phyloP scores from a whole-genome alignment of 2,113 vertebrate species.

The Alaudala cheleensis region DNA sequence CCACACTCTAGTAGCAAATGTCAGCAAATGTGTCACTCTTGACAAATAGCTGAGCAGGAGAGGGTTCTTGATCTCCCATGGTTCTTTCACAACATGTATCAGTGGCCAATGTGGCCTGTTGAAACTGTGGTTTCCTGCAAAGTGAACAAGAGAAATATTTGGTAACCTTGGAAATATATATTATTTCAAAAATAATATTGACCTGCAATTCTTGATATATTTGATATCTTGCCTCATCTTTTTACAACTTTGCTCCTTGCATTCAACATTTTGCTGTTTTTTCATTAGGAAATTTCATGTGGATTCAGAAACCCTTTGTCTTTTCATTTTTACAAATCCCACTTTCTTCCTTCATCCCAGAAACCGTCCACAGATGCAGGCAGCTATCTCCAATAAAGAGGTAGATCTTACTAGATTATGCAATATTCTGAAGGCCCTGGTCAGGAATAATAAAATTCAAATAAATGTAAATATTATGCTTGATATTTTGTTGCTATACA shows the following conservation, averaged over 20 bases:
- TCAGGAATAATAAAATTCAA: background rate
- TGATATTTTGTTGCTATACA: background rate
- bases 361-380: background rate
- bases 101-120: background rate
- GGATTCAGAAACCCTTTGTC: background rate
- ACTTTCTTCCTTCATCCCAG: background rate
- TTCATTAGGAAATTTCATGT: background rate
- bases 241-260: rapidly evolving
- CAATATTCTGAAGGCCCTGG: background rate
- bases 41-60: background rate
- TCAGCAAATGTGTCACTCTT: background rate
- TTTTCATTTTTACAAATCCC: background rate
- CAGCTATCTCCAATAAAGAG: background rate
- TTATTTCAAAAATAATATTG: background rate
- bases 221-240: background rate
- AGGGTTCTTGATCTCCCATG: background rate
- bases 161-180: background rate
- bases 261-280: background rate
- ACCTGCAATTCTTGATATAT: background rate
- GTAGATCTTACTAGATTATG: background rate
- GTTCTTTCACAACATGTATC: background rate
- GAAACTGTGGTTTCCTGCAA: background rate
- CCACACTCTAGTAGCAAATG: rapidly evolving
- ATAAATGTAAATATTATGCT: background rate
- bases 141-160: background rate